Evolutionary conservation across 1,140 invertebrate species (phyloP).

Genomic region (Himalopsyche phryganea): DNA sequence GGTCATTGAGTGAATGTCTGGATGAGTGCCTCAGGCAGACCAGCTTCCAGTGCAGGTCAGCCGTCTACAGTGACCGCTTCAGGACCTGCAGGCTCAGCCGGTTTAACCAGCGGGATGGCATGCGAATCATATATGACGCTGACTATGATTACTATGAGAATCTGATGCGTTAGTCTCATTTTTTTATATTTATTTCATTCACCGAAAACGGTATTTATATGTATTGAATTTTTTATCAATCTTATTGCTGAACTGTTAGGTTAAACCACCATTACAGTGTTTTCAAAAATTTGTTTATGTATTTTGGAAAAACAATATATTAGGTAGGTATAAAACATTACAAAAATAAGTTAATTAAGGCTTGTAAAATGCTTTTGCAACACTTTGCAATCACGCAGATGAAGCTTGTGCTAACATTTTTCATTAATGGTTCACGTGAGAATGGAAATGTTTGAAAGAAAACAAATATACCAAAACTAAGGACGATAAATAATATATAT

Average conservation of each 20-base stretch:
- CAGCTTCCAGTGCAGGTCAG: slow-evolving; percentile 82
- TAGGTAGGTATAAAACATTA: no score
- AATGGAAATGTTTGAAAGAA: background rate
- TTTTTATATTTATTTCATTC: background rate
- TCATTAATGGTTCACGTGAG: background rate
- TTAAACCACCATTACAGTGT: no score
- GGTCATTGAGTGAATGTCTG: slow-evolving; percentile 81
- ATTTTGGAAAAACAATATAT: no score
- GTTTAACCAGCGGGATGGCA: slow-evolving; percentile 84
- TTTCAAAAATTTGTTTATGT: no score
- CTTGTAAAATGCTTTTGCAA: no score
- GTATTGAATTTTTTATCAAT: no score
- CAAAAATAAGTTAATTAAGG: no score
- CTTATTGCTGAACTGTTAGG: no score
- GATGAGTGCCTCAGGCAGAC: slow-evolving; percentile 84
- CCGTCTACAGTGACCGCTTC: slow-evolving; percentile 81
- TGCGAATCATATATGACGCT: slow-evolving; percentile 82
- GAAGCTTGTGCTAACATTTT: background rate
- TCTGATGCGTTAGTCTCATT: slow-evolving; percentile 75
- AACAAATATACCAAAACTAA: background rate
- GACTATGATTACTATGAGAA: slow-evolving; percentile 92
- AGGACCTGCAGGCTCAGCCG: slow-evolving; percentile 79
- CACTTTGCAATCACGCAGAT: background rate
- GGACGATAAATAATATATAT: no score
- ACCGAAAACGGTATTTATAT: no score